Evolutionary conservation across 2,797 vertebrate genomes (phyloP), one percentile per base, ranked within the genome.

Genomic region (Danio tinwini): DNA sequence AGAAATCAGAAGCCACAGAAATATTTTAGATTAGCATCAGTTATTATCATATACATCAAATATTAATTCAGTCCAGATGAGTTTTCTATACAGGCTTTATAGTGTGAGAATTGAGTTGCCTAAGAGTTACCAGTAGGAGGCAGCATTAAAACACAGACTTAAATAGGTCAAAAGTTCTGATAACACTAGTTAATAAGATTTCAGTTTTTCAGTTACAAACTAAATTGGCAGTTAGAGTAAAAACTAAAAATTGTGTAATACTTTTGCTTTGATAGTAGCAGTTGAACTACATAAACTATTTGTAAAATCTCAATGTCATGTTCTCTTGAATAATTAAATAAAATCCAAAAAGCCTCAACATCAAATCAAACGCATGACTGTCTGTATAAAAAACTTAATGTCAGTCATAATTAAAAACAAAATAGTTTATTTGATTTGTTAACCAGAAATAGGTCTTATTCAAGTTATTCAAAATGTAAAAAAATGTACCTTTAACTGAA

Each of bases 121-220:
- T 40, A 64, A 82, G 8, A 76, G 58, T 58, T 62, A 65, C 88
- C 89, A 91, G 84, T 74, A 89, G 90, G 84, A 89, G 90, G 89
- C 87, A 87, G 83, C 72, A 75, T 29, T 12, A 40, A 70, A 70
- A 42, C 19, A 42, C 19, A 13, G 37, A 17, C 37, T 6, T 39
- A 9, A 17, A n/a, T 1, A 40, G 10, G 10, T 11, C 68, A 5
- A 40, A 45, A 70, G 13, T 9, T 13, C 6, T 40, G 3, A 40
- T 10, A 19, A 1, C 0, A 3, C 10, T 7, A 11, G 2, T 5
- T 1, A 59, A 59, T 65, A 21, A n/a, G n/a, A n/a, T n/a, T n/a
- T n/a, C n/a, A n/a, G n/a, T n/a, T n/a, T n/a, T 14, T 1, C n/a
- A n/a, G 9, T 10, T 64, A 13, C 21, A n/a, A 50, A 11, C 12